These are phyloP conservation scores for Selene dorsalis DNA, from an alignment of 2,797 vertebrate genomes.

Conservation along the genomic window DNA sequence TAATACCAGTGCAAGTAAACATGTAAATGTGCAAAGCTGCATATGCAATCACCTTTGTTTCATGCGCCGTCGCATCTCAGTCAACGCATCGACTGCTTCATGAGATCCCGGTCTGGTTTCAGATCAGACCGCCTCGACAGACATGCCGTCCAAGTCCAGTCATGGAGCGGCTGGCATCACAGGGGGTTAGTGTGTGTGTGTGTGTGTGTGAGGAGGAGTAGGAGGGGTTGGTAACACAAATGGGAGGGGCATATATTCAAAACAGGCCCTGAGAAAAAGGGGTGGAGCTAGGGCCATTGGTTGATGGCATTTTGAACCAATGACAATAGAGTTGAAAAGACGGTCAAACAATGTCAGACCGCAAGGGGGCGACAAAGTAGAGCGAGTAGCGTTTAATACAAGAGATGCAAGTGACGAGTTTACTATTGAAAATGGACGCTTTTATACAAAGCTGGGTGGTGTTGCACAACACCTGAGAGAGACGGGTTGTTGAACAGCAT, in stretches of 20 bases:
- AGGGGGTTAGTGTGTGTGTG: constrained; percentile 28
- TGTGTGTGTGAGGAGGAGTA: neutral
- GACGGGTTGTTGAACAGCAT: no score
- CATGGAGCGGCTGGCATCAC: constrained; percentile 48
- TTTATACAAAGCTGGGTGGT: no score
- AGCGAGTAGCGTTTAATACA: neutral
- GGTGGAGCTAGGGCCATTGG: constrained; percentile 61
- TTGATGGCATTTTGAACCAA: constrained; percentile 66
- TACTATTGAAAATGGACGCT: no score
- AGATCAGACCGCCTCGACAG: constrained; percentile 56
- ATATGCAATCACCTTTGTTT: constrained; percentile 43
- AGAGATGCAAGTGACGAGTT: neutral
- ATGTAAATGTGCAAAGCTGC: constrained; percentile 10
- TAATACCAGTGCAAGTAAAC: neutral
- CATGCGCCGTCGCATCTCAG: constrained; percentile 44
- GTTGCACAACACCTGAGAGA: no score
- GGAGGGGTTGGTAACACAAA: constrained; percentile 19
- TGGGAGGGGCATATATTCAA: constrained; percentile 56
- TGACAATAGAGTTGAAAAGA: constrained; percentile 45
- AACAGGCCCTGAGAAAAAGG: neutral
- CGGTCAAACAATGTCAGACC: neutral
- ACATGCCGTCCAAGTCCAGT: constrained; percentile 32
- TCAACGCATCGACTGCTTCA: constrained; percentile 40
- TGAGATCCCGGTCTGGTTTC: constrained; percentile 23
- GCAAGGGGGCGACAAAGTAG: constrained; percentile 62